Evolutionary conservation across 1,140 invertebrate genomes (phyloP), one percentile per base, ranked within the genome.

Genomic region (Apocrypta bakeri): DNA sequence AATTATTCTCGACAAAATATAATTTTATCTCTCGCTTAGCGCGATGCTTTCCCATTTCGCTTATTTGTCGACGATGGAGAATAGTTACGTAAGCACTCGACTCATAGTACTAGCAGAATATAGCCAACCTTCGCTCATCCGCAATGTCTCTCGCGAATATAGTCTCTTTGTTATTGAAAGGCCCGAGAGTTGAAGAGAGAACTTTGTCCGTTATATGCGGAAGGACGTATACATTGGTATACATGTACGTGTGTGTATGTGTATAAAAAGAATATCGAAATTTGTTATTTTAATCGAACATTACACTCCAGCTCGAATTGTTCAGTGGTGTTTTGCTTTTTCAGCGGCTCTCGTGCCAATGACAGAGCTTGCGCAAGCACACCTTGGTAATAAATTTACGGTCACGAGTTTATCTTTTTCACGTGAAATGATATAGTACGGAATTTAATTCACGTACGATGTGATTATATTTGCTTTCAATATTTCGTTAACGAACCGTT

Each of bases 221-320:
- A 4, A 24, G 63, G 63, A 64, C 4, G n/a, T 24, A 64, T 24
- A n/a, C n/a, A n/a, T n/a, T n/a, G n/a, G n/a, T n/a, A n/a, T n/a
- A n/a, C n/a, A n/a, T n/a, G n/a, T n/a, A n/a, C n/a, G n/a, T n/a
- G n/a, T n/a, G n/a, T n/a, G n/a, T n/a, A n/a, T n/a, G n/a, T n/a
- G 56, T 8, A 27, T 24, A 64, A 3, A 64, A 14, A 27, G 63
- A 17, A 64, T 64, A 64, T 64, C 25, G 63, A 64, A 64, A 64
- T 64, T 64, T 64, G 63, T 64, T 64, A 24, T 64, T 64, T 64
- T 64, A 64, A 64, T 64, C 63, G 63, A 64, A 64, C 24, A 27
- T 27, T 64, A 9, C 24, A 64, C 25, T 64, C 25, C 24, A 25
- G 63, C 63, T 6, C 48, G n/a, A n/a, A 64, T 64, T 64, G 24